A percentile compares a stretch with the other conserved stretches of the same genome.
These are phyloP conservation scores for Acleris holmiana DNA, from an alignment of 2,888 invertebrate genomes.

Conservation along the genomic window DNA sequence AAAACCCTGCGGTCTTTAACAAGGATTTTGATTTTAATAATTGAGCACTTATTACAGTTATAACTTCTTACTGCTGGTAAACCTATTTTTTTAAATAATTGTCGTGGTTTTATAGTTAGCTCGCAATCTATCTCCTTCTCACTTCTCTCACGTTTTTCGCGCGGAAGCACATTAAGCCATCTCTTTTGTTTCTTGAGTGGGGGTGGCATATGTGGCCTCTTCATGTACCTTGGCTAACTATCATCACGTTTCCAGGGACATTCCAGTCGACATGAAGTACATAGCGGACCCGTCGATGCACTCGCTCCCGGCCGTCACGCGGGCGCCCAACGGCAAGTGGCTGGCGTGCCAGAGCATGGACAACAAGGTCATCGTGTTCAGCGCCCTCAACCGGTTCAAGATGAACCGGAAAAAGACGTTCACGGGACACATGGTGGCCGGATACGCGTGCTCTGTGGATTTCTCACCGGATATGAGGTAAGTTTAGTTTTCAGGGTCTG, in stretches of 20 bases:
- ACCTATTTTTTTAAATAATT: no score
- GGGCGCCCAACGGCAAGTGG: constrained; percentile 99
- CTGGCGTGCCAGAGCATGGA: constrained; percentile 99
- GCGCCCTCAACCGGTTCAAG: constrained; percentile 98
- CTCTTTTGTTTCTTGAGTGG: no score
- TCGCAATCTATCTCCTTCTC: no score
- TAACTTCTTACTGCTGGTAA: no score
- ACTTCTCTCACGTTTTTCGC: no score
- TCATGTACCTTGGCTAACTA: no score
- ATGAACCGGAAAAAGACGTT: constrained; percentile 99
- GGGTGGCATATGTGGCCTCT: no score
- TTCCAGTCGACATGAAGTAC: constrained; percentile 99
- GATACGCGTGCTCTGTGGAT: constrained; percentile 98
- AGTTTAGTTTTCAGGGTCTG: constrained; percentile 34
- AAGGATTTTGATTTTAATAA: no score
- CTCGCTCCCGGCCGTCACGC: constrained; percentile 98
- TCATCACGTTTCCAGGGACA: constrained; percentile 84
- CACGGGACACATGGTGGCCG: constrained; percentile 99
- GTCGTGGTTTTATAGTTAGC: no score
- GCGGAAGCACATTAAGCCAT: no score
- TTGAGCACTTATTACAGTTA: no score
- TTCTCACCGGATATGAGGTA: constrained; percentile 99
- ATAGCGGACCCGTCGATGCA: constrained; percentile 99
- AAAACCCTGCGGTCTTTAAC: no score
- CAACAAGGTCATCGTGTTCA: constrained; percentile 99